Evolutionary conservation across 2,888 invertebrate species (phyloP).

Genomic region (Artemia sinica): DNA sequence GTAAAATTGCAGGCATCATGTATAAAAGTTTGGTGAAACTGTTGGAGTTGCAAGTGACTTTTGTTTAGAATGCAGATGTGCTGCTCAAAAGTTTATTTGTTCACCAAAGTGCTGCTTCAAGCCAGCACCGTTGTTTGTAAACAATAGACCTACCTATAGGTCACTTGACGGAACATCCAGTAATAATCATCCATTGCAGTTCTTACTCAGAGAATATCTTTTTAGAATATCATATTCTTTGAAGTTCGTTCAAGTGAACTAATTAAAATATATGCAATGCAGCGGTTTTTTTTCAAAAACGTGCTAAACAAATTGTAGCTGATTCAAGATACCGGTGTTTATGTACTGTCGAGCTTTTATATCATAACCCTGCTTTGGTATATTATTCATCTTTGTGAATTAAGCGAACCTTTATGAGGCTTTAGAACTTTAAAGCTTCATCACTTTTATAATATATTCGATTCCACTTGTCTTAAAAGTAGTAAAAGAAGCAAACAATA

Average conservation of each 20-base stretch:
- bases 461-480: too few species aligned
- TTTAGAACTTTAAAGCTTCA: too few species aligned
- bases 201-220: conserved; percentile 1
- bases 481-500: too few species aligned
- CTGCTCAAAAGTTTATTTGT: conserved; percentile 28
- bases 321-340: too few species aligned
- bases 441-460: too few species aligned
- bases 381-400: too few species aligned
- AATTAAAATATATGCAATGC: too few species aligned
- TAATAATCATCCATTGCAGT: neutral
- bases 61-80: conserved; percentile 29
- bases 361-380: too few species aligned
- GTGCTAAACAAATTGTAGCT: too few species aligned
- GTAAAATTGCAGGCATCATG: conserved; percentile 3
- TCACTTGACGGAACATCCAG: neutral
- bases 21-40: neutral
- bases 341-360: too few species aligned
- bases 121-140: conserved; percentile 25
- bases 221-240: neutral
- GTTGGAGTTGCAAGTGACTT: conserved; percentile 28
- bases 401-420: too few species aligned
- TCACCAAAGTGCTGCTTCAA: conserved; percentile 29
- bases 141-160: neutral
- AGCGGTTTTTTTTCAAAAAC: too few species aligned
- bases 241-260: neutral